Base-by-base conservation (phyloP, 2,113 vertebrate species). In the Rallus limicola region DNA sequence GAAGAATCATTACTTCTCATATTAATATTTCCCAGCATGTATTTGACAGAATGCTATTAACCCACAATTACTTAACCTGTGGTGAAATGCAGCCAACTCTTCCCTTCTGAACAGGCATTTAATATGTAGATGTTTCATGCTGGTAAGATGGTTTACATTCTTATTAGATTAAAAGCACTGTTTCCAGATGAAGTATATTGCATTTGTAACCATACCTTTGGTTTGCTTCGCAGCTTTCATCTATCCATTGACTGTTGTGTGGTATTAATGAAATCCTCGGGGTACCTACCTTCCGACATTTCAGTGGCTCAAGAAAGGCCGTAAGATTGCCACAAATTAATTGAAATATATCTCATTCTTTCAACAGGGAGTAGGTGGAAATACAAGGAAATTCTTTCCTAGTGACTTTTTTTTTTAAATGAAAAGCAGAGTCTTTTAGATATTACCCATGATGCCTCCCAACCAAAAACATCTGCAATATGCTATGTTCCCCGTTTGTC, bases 401-500 rank as follows among this genome's bases (percentile, higher is more conserved):
- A 86, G 24, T 36, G 46, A 44, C 15, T 44, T 7, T 29, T n/a
- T 52, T 67, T 40, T 33, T 10, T 0, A 2, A 38, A 55, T 18
- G 28, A 72, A 72, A 79, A 84, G 77, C 72, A 44, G 24, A 90
- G 80, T 12, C 86, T 86, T 76, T 63, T 53, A 48, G 44, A n/a
- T 38, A 72, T 68, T 91, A 82, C 92, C 91, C 92, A 91, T 76
- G 65, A 88, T 86, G 76, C 93, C 82, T 78, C 84, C 38, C 83
- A 87, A 84, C 70, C 59, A 33, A 90, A 70, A 96, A 87, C 92
- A 95, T 86, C 93, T 96, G 92, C 96, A 96, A 85, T 87, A 93
- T 91, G 93, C 95, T 94, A 33, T 0, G 0, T 4, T 63, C 36
- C 67, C 50, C 0, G 1, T 87, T 72, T 74, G 91, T 67, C 63